phyloP scores from a whole-genome alignment of 2,113 vertebrate genomes.

The Osmerus mordax region DNA sequence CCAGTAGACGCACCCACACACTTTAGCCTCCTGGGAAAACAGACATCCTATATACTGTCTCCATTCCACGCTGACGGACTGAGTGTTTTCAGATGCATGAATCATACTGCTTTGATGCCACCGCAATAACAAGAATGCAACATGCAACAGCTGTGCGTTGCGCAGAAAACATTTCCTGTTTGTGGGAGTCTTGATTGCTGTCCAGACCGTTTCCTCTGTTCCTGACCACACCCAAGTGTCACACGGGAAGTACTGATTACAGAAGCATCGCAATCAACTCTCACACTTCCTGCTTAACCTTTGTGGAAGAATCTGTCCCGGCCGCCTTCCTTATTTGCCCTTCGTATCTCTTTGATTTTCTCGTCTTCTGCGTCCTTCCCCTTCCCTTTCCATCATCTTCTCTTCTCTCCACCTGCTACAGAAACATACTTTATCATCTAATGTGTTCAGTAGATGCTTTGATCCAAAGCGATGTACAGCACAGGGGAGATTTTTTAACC shows the following conservation, averaged over 20 bases:
- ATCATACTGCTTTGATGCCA: conserved; percentile 58
- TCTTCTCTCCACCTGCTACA: background rate
- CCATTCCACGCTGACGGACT: conserved; percentile 55
- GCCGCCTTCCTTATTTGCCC: background rate
- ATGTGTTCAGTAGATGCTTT: too few relatives aligned
- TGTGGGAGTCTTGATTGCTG: conserved; percentile 59
- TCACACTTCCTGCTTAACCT: conserved; percentile 37
- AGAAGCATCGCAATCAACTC: conserved; percentile 58
- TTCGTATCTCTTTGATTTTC: background rate
- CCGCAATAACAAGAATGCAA: conserved; percentile 36
- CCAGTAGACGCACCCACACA: conserved; percentile 20
- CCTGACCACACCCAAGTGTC: conserved; percentile 15
- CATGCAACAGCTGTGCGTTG: conserved; percentile 61
- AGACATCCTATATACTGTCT: conserved; percentile 52
- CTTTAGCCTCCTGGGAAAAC: conserved; percentile 53
- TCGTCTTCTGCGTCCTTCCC: background rate
- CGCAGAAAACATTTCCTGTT: conserved; percentile 65
- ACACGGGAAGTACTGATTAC: conserved; percentile 48
- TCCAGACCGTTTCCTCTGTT: conserved; percentile 62
- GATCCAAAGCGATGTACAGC: too few relatives aligned
- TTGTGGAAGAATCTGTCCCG: conserved; percentile 39
- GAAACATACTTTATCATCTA: conserved; percentile 38
- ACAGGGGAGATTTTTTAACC: too few relatives aligned
- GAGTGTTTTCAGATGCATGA: conserved; percentile 48
- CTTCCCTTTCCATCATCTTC: background rate